Evolutionary conservation across 2,113 vertebrate genomes (phyloP).

Genomic region (Pandion haliaetus): DNA sequence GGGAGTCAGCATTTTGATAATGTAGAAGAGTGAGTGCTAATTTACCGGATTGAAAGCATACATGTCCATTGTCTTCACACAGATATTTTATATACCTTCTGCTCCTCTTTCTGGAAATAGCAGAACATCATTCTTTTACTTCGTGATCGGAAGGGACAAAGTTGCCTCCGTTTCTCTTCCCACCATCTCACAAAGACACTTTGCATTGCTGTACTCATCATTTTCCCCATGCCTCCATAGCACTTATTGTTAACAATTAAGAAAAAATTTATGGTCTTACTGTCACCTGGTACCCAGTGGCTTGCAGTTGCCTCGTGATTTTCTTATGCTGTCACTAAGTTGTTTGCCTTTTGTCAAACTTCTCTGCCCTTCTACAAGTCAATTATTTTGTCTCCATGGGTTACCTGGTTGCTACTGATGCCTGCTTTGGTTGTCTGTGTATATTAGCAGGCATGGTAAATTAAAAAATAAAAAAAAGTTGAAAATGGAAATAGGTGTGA

Average conservation of each 20-base stretch:
- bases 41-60: not conserved
- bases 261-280: not conserved
- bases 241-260: not conserved
- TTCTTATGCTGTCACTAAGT: not conserved
- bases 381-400: too few species aligned
- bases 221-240: not conserved
- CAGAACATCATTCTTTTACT: not conserved
- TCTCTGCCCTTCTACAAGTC: not conserved
- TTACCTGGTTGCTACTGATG: rapidly evolving
- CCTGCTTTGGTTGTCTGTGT: not conserved
- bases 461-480: not conserved
- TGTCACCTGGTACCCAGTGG: not conserved
- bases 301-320: not conserved
- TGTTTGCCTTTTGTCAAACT: not conserved
- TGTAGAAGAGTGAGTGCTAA: not conserved
- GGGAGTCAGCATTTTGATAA: not conserved
- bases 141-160: not conserved
- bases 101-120: not conserved
- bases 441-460: not conserved
- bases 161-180: not conserved
- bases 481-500: not conserved
- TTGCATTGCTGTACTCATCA: not conserved
- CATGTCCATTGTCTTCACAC: not conserved
- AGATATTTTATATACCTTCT: not conserved
- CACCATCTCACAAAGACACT: not conserved